Base-by-base conservation (phyloP, 2,113 vertebrate species). In the Xiphophorus maculatus region DNA sequence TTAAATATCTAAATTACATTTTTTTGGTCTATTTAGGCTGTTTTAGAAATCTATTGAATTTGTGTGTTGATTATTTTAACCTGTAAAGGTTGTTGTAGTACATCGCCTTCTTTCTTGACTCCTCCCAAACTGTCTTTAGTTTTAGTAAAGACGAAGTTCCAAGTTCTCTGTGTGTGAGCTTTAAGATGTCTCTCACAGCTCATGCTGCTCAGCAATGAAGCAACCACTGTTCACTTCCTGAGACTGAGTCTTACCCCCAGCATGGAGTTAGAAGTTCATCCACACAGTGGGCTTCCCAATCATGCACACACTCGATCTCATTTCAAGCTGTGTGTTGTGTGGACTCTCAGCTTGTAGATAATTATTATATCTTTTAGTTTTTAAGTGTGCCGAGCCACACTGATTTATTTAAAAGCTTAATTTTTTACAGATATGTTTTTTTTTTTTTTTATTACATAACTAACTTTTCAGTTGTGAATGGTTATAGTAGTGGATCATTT, bases 241-340 rank as follows among this genome's bases (percentile, higher is more conserved):
- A 84, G 66, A n/a, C 77, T 82, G 6, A 65, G 12, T 80, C 83
- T 74, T 60, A 62, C 79, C 71, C 87, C 81, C 88, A 84, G 51
- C 61, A 19, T n/a, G 1, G 32, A 82, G 80, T 86, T 74, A 63
- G 60, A 4, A 71, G 73, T 79, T 85, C 30, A 80, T 51, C 60
- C 27, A 54, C 68, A 71, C 40, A 74, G 71, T 63, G 67, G 67
- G 68, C 82, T 74, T 75, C 78, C 69, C 71, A 73, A 82, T 64
- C 66, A 63, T 33, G n/a, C 78, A 79, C 66, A 32, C 63, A 66
- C 81, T 74, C 27, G 29, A 63, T 75, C 54, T 81, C 32, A 76
- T 76, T 76, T 65, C 32, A 66, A 76, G 62, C 69, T 75, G 30
- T 48, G 33, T 76, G 44, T 79, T 82, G 15, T 62, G 44, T 37